phyloP scores from a whole-genome alignment of 2,797 vertebrate genomes.

The Chelon labrosus region DNA sequence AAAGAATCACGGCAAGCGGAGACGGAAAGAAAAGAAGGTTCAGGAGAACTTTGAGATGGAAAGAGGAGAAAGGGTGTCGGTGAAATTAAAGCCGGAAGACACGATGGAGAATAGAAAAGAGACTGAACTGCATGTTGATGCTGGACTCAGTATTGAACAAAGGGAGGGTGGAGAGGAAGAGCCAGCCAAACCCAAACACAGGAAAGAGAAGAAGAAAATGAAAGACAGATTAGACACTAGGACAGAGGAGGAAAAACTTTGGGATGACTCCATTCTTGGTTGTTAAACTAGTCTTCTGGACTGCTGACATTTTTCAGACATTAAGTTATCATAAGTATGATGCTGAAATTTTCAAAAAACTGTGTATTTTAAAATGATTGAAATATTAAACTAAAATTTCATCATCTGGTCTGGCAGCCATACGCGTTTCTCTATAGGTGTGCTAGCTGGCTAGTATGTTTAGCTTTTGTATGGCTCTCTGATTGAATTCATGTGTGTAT shows the following conservation, averaged over 20 bases:
- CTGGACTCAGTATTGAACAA: constrained; percentile 57
- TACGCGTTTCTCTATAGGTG: constrained; percentile 3
- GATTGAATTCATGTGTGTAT: constrained; percentile 15
- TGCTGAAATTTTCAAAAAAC: not conserved
- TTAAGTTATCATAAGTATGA: constrained; percentile 11
- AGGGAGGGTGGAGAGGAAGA: constrained; percentile 44
- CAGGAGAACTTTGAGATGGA: constrained; percentile 27
- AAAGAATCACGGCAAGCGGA: constrained; percentile 43
- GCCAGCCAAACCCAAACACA: constrained; percentile 78
- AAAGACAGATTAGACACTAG: constrained; percentile 76
- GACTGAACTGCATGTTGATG: constrained; percentile 59
- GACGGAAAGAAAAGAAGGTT: constrained; percentile 43
- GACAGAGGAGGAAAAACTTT: constrained; percentile 92
- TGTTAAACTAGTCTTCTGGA: constrained; percentile 66
- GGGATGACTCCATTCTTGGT: constrained; percentile 91
- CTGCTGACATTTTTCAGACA: constrained; percentile 4
- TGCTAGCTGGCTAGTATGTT: constrained; percentile 61
- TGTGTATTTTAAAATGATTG: not conserved
- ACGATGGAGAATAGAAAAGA: constrained; percentile 46
- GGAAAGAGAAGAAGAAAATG: constrained; percentile 85
- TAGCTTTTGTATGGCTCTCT: not conserved
- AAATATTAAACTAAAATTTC: constrained; percentile 18
- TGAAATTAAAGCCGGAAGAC: constrained; percentile 52
- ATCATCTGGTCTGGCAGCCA: constrained; percentile 11
- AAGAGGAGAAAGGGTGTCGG: constrained; percentile 22